Percentiles rank a stretch among this genome's conserved stretches.
phyloP scores from a whole-genome alignment of 2,113 vertebrate species.

The Apodemus speciosus region DNA sequence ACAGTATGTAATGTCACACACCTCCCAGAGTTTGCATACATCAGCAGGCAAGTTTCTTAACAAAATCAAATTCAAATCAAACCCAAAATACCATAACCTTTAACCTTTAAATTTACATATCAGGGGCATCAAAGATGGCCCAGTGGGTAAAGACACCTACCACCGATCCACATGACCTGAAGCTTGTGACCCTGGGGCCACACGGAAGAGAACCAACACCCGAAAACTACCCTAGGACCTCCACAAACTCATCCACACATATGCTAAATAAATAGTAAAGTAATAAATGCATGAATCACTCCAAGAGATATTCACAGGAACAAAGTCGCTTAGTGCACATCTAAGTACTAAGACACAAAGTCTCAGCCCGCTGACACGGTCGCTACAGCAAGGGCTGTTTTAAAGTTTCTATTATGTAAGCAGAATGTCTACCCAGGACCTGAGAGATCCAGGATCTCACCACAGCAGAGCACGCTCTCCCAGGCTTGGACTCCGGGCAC shows the following conservation, averaged over 20 bases:
- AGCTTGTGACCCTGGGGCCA: background rate
- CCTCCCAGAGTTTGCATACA: background rate
- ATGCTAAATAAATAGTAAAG: background rate
- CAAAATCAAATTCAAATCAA: slow-evolving; percentile 53
- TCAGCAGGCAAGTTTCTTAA: background rate
- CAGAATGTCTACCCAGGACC: background rate
- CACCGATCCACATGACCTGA: background rate
- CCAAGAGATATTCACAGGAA: background rate
- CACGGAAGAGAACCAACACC: no score
- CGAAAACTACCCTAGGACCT: background rate
- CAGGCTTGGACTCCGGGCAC: background rate
- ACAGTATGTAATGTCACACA: background rate
- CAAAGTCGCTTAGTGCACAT: background rate
- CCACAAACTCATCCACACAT: background rate
- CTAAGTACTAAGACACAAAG: no score
- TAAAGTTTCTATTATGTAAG: background rate
- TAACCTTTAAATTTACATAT: background rate
- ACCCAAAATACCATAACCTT: background rate
- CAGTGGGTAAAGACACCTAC: background rate
- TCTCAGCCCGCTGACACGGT: background rate
- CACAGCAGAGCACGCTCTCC: no score
- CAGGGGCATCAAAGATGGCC: no score
- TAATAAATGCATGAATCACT: background rate
- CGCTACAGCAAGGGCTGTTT: background rate
- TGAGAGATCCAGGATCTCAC: background rate